A percentile compares a stretch with the other conserved stretches of the same genome.
These are phyloP conservation scores for Bactericera cockerelli DNA, from an alignment of 1,140 invertebrate species.

Conservation along the genomic window DNA sequence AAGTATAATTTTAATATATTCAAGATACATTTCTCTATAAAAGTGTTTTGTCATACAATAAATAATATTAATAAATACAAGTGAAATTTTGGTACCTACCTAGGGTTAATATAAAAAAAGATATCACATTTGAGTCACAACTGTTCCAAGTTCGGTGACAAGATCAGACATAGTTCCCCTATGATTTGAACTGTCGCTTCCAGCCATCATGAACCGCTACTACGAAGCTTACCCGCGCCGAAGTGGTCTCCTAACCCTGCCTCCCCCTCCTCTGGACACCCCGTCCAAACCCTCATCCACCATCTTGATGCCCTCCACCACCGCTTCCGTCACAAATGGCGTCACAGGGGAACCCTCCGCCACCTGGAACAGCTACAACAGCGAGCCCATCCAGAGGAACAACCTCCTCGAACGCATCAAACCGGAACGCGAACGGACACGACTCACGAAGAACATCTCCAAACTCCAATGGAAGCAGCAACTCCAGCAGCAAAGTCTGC, in stretches of 20 bases:
- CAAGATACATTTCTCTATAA: too few species aligned
- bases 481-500: slow-evolving; percentile 28
- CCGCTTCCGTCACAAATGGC: neutral
- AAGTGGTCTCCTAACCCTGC: slow-evolving; percentile 20
- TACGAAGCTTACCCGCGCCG: slow-evolving; percentile 23
- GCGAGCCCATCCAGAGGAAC: slow-evolving; percentile 20
- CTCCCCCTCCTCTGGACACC: slow-evolving; percentile 24
- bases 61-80: too few species aligned
- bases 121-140: too few species aligned
- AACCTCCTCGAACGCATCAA: slow-evolving; percentile 25
- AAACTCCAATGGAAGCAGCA: slow-evolving; percentile 29
- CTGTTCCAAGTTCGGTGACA: too few species aligned
- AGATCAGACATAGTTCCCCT: too few species aligned
- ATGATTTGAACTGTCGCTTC: too few species aligned
- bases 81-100: too few species aligned
- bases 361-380: slow-evolving; percentile 24
- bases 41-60: too few species aligned
- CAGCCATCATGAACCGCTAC: slow-evolving; percentile 23
- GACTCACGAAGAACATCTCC: slow-evolving; percentile 28
- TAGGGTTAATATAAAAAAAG: too few species aligned
- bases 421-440: slow-evolving; percentile 25
- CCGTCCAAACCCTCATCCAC: slow-evolving; percentile 11
- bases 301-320: neutral
- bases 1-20: too few species aligned
- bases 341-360: slow-evolving; percentile 14